A percentile compares a stretch with the other conserved stretches of the same genome.
phyloP scores from a whole-genome alignment of 2,888 invertebrate genomes.

The Penaeus monodon region DNA sequence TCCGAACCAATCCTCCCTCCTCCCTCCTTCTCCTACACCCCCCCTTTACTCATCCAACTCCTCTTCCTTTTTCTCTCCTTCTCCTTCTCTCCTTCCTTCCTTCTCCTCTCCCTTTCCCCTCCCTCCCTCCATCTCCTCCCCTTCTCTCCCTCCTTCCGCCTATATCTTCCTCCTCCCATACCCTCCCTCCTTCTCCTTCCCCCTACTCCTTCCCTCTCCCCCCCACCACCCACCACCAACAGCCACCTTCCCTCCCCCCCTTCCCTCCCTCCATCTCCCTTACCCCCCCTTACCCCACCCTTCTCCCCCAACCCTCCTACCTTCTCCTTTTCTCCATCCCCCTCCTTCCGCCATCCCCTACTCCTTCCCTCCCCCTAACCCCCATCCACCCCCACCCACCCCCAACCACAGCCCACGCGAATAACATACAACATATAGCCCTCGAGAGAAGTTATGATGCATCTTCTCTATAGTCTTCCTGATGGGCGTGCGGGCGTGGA shows the following conservation, averaged over 20 bases:
- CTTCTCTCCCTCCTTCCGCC: background rate
- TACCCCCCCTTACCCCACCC: background rate
- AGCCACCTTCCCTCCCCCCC: background rate
- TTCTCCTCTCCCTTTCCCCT: background rate
- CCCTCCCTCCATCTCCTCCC: background rate
- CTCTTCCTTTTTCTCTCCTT: background rate
- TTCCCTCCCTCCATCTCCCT: background rate
- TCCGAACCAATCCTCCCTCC: background rate
- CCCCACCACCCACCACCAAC: background rate
- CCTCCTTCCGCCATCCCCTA: too few relatives aligned
- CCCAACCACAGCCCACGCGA: too few relatives aligned
- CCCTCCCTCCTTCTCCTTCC: too few relatives aligned
- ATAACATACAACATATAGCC: too few relatives aligned
- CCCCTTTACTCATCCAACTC: background rate
- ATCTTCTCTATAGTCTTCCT: too few relatives aligned
- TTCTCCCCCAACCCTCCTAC: background rate
- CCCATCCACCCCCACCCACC: conserved; percentile 12
- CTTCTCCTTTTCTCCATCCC: background rate
- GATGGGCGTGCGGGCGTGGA: too few relatives aligned
- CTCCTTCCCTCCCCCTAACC: background rate
- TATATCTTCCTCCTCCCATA: background rate
- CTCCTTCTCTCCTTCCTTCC: too few relatives aligned
- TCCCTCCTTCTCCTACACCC: background rate
- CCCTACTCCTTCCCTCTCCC: background rate
- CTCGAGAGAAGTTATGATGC: too few relatives aligned